Evolutionary conservation across 2,797 vertebrate genomes (phyloP).

Genomic region (Propithecus deckenii): DNA sequence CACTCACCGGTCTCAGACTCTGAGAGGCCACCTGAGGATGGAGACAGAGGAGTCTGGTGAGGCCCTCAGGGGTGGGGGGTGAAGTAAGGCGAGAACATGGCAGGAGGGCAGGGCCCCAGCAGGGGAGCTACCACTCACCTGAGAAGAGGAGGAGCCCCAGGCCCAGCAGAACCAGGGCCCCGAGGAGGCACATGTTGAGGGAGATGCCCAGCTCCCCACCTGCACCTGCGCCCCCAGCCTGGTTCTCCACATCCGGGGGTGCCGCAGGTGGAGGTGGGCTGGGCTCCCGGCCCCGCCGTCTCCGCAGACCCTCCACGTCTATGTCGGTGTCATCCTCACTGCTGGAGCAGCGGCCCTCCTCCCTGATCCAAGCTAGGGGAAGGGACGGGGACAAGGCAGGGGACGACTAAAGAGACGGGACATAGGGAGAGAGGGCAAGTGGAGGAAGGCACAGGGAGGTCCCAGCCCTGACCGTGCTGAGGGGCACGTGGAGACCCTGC

Average conservation of each 20-base stretch:
- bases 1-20: constrained; percentile 77
- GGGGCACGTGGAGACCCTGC: neutral
- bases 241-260: neutral
- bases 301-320: constrained; percentile 78
- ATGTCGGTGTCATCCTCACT: constrained; percentile 51
- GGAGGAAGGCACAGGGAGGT: neutral
- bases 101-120: neutral
- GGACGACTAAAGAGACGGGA: neutral
- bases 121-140: constrained; percentile 63
- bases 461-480: neutral
- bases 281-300: constrained; percentile 49
- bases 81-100: neutral
- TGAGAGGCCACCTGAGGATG: constrained; percentile 70
- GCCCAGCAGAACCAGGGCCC: constrained; percentile 76
- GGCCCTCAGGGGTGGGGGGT: neutral
- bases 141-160: constrained; percentile 80
- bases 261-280: accelerated
- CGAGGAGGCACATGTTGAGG: constrained; percentile 80
- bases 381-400: accelerated
- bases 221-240: neutral
- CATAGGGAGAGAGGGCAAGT: accelerated
- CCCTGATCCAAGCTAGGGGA: constrained; percentile 34
- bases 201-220: constrained; percentile 35
- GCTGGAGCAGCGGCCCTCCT: constrained; percentile 74
- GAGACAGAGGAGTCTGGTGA: neutral